Evolutionary conservation across 1,140 invertebrate species (phyloP), one percentile per base, ranked within the genome.

Genomic region (Globodera ellingtonae): DNA sequence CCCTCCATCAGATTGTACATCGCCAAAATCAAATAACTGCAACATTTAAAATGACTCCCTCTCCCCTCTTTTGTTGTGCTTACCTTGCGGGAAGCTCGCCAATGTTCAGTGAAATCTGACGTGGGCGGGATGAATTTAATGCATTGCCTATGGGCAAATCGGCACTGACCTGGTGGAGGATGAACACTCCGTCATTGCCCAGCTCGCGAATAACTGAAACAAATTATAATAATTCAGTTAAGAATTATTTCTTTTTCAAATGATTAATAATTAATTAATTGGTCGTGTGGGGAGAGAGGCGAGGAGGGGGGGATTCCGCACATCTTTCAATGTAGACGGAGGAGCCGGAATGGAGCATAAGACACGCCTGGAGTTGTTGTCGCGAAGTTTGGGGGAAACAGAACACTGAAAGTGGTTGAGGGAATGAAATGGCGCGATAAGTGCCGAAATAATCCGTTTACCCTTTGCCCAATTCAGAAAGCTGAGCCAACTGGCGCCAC

Each of bases 11-110:
- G 62, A 70, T 88, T 89, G 67, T 84, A 82, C 85, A 88, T 86
- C n/a, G 87, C 85, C 50, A 83, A 76, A 35, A 88, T 81, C 50
- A 88, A 76, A 82, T 88, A 88, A 80, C 87, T 88, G 76, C 48
- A 88, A 82, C 3, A 18, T n/a, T 62, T 62, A 1, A 18, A 3
- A 62, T 18, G 35, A 3, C 3, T 13, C 10, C 4, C 47, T 47
- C 8, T 59, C 10, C 18, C 35, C 24, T 18, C 72, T 80, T 59
- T 35, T 21, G 4, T 74, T 35, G 5, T 79, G 46, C 67, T 82
- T 13, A 89, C 88, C 86, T 88, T n/a, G 87, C 81, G 15, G 87
- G 87, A 24, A 89, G 78, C 47, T 89, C 85, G 18, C 87, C 87
- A 10, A 89, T 83, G 78, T 89, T 89, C 46, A 89, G 47, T 10